phyloP scores from a whole-genome alignment of 2,888 invertebrate genomes.

The Caenorhabditis sinica region DNA sequence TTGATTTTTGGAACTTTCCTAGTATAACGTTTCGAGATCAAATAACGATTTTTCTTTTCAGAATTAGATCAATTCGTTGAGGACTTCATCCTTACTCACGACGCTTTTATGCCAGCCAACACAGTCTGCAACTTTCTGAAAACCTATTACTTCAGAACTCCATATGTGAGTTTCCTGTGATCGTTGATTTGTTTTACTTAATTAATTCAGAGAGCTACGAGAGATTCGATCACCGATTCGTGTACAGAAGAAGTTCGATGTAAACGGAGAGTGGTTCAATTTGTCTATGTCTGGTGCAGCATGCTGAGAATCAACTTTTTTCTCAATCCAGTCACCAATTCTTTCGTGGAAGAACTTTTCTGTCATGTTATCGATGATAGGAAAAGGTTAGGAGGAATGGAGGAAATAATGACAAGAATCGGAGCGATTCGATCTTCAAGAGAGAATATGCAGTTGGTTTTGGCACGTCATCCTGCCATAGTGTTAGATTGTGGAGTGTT shows the following conservation, averaged over 20 bases:
- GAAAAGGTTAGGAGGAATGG: slow-evolving; percentile 63
- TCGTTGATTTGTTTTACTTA: not conserved
- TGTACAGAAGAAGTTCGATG: slow-evolving; percentile 55
- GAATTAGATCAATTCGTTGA: slow-evolving; percentile 87
- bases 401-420: slow-evolving; percentile 80
- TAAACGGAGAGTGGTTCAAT: slow-evolving; percentile 89
- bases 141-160: slow-evolving; percentile 77
- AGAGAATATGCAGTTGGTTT: slow-evolving; percentile 62
- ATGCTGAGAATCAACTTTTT: slow-evolving; percentile 89
- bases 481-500: slow-evolving; percentile 82
- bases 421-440: slow-evolving; percentile 58
- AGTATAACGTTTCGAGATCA: too few relatives aligned
- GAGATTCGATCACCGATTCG: slow-evolving; percentile 38
- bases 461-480: slow-evolving; percentile 77
- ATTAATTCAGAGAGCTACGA: slow-evolving; percentile 15
- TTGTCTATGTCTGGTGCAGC: slow-evolving; percentile 89
- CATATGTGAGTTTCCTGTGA: slow-evolving; percentile 30
- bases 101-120: slow-evolving; percentile 90
- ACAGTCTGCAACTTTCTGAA: slow-evolving; percentile 87
- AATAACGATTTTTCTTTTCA: slow-evolving; percentile 28
- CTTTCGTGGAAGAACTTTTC: slow-evolving; percentile 90
- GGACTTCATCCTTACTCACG: slow-evolving; percentile 91
- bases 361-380: slow-evolving; percentile 88
- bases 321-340: slow-evolving; percentile 88
- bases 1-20: too few relatives aligned